Conservation (phyloP, 2,797 vertebrate species). For the Jordanella pulchra region DNA sequence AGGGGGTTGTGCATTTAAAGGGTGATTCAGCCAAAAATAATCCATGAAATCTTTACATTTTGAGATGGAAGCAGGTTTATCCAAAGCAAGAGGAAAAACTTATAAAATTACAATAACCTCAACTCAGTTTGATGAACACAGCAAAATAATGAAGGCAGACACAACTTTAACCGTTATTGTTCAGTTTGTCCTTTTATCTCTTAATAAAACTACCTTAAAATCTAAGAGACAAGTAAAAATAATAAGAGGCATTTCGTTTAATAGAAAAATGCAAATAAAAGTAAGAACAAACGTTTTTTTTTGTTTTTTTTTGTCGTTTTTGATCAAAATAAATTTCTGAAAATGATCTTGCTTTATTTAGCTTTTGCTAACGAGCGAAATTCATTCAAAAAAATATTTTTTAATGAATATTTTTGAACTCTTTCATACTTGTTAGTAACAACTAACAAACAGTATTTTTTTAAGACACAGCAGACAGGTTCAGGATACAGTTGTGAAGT, state of each 20-base stretch:
- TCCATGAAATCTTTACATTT: neutral
- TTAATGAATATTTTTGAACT: neutral
- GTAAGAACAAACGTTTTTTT: neutral
- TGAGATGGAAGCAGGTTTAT: neutral
- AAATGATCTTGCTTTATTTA: neutral
- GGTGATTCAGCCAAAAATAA: conserved; percentile 14
- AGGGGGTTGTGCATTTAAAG: conserved; percentile 9
- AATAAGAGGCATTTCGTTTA: neutral
- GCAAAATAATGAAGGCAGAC: neutral
- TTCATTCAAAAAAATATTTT: neutral
- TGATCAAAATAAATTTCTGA: neutral
- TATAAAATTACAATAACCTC: no score
- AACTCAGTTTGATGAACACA: neutral
- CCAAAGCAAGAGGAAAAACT: neutral
- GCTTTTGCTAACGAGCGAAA: neutral
- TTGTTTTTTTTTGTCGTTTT: neutral
- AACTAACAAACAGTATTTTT: neutral
- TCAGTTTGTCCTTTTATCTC: neutral
- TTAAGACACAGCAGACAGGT: neutral
- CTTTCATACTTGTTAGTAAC: neutral
- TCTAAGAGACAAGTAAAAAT: neutral
- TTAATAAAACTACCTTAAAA: neutral
- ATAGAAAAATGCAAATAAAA: no score
- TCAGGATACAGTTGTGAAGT: neutral
- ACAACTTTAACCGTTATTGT: neutral